phyloP scores from a whole-genome alignment of 1,140 invertebrate species.

The Cyclargus thomasi region DNA sequence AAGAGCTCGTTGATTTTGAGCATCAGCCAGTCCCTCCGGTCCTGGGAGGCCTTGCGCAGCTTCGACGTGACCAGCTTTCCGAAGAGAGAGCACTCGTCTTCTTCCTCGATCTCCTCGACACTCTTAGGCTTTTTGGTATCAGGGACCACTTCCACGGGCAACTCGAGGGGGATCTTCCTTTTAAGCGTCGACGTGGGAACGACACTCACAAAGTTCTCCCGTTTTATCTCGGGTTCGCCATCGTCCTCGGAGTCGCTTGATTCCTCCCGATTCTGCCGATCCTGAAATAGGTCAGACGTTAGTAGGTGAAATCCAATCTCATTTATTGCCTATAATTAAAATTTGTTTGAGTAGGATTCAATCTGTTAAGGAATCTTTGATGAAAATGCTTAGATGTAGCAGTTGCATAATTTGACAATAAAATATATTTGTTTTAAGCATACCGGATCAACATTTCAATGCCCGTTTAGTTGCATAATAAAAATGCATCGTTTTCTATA shows the following conservation, averaged over 20 bases:
- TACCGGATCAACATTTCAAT: too few relatives aligned
- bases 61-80: neutral
- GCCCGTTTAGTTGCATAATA: too few relatives aligned
- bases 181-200: neutral
- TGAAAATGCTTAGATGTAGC: too few relatives aligned
- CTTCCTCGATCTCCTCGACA: neutral
- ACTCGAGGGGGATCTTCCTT: neutral
- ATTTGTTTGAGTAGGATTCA: too few relatives aligned
- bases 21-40: neutral
- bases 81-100: neutral
- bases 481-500: too few relatives aligned
- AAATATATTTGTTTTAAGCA: too few relatives aligned
- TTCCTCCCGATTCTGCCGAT: neutral
- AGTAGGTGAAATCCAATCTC: too few relatives aligned
- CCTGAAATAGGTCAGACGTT: conserved; percentile 5
- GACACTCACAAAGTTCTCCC: neutral
- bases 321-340: too few relatives aligned
- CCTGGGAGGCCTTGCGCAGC: neutral
- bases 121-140: neutral
- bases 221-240: neutral
- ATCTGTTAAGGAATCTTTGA: too few relatives aligned
- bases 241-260: neutral
- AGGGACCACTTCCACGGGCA: neutral
- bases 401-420: too few relatives aligned
- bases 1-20: conserved; percentile 1